Evolutionary conservation across 2,888 invertebrate species (phyloP).

Genomic region (Dryobota labecula): DNA sequence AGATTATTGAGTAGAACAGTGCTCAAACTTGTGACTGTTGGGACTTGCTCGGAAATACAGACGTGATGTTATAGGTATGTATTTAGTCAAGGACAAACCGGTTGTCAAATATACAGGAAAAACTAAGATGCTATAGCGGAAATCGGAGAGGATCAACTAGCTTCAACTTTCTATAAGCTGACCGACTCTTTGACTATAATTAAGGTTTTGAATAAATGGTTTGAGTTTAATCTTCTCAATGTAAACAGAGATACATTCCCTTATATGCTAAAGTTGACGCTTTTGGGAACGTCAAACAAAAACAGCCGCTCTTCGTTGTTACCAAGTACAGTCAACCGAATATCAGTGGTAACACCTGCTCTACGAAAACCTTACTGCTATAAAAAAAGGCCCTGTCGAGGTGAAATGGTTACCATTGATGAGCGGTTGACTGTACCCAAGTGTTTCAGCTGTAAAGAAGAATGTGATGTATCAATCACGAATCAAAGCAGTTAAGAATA

Average conservation of each 20-base stretch:
- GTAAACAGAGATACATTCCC: background rate
- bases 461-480: slow-evolving; percentile 2
- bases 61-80: no score
- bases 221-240: background rate
- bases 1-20: background rate
- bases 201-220: no score
- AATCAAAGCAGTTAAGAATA: slow-evolving; percentile 19
- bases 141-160: no score
- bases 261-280: background rate
- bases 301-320: background rate
- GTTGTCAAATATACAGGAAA: no score
- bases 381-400: background rate
- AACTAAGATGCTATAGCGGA: background rate
- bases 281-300: background rate
- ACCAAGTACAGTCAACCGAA: background rate
- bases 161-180: no score
- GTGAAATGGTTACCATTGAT: background rate
- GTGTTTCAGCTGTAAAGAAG: background rate
- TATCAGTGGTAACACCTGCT: background rate
- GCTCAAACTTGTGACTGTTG: background rate
- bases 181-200: no score
- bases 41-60: no score
- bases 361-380: background rate
- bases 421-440: background rate
- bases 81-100: background rate